These are phyloP conservation scores for Dugesia japonica DNA, from an alignment of 2,888 invertebrate genomes.

Conservation along the genomic window DNA sequence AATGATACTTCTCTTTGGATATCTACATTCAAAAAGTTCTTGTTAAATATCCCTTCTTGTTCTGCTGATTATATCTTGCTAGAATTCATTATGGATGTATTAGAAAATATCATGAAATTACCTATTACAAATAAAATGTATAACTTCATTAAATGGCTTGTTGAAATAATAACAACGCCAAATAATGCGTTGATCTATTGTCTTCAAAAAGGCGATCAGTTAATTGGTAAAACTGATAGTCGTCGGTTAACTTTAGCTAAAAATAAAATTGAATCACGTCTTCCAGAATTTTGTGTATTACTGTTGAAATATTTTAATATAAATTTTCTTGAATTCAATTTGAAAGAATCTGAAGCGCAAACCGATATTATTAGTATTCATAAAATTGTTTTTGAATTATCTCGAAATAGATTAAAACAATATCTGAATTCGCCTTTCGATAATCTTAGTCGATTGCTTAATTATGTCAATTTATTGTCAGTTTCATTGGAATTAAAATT, in stretches of 20 bases:
- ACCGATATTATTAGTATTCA: not conserved
- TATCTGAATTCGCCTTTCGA: not conserved
- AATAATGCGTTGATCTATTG: not conserved
- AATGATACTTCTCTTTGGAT: not conserved
- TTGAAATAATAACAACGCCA: not conserved
- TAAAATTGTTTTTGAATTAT: not conserved
- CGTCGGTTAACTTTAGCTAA: not conserved
- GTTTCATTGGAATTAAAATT: not conserved
- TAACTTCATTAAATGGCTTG: not conserved
- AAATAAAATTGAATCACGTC: not conserved
- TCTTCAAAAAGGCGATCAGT: not conserved
- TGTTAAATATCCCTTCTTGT: not conserved
- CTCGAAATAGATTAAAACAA: not conserved
- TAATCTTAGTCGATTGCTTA: not conserved
- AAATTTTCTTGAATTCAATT: not conserved
- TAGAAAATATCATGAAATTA: not conserved
- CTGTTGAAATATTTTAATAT: not conserved
- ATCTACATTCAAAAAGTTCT: not conserved
- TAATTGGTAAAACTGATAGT: conserved; percentile 22
- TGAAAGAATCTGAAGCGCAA: not conserved
- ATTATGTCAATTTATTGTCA: not conserved
- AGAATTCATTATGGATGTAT: not conserved
- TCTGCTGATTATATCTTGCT: conserved; percentile 10
- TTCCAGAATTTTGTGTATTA: not conserved
- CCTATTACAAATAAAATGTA: not conserved